Base-by-base conservation (phyloP, 2,113 vertebrate genomes). In the Glaucomys volans region DNA sequence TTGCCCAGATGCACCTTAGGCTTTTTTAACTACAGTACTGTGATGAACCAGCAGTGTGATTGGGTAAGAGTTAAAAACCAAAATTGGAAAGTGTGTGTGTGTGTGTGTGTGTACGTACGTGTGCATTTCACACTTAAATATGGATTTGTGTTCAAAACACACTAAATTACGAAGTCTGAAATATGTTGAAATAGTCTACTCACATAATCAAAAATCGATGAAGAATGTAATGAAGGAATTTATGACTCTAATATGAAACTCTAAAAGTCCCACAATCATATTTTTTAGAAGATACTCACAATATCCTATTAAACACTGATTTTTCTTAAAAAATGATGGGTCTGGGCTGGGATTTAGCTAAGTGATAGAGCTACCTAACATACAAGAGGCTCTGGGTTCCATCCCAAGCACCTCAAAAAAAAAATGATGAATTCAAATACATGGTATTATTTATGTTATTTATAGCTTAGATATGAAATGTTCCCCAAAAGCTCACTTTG, bases 121-220 rank as follows among this genome's bases (percentile, higher is more conserved):
- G 8, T 9, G 5, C 26, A 57, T 47, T 85, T 18, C 1, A 64
- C 8, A 80, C 5, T n/a, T 14, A 89, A 81, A 30, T 57, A 92
- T 42, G n/a, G 20, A 86, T 47, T 86, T 32, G 40, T 35, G 20
- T 80, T 26, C 42, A 40, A 42, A 82, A 40, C 18, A 91, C 57
- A 91, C 1, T 87, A 44, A 95, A 90, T 82, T 69, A 72, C 84
- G 50, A 77, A 40, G 32, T 67, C 32, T 86, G 62, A 90, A 91
- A 52, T 14, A 18, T 47, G n/a, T 11, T 71, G 20, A 92, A 81
- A 13, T 77, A 28, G 66, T 86, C 37, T 32, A 75, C n/a, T 79
- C 71, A 91, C 64, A 87, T 72, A 77, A 90, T 77, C 71, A 97
- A 76, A 47, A 92, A 92, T 52, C 10, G 91, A 79, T 28, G 62